Evolutionary conservation across 2,888 invertebrate genomes (phyloP).

Genomic region (Steromphala cineraria): DNA sequence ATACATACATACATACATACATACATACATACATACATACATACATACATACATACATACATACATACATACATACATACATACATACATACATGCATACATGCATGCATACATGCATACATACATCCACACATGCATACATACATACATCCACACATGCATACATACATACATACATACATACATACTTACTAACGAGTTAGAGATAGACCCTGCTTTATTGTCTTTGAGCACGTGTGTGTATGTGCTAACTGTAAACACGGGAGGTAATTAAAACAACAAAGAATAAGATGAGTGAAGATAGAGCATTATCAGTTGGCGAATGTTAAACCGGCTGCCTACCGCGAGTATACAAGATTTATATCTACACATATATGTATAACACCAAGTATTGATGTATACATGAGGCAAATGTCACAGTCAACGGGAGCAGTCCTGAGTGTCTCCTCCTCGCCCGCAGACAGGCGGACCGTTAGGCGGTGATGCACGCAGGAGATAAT

Average conservation of each 20-base stretch:
- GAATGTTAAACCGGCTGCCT: background rate
- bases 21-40: too few relatives aligned
- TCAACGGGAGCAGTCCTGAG: background rate
- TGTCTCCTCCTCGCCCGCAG: background rate
- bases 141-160: too few relatives aligned
- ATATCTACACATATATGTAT: background rate
- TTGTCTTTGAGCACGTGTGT: background rate
- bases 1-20: too few relatives aligned
- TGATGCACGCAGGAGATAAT: too few relatives aligned
- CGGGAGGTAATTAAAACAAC: background rate
- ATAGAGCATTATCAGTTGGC: background rate
- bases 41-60: too few relatives aligned
- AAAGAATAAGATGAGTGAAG: background rate
- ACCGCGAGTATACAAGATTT: background rate
- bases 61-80: too few relatives aligned
- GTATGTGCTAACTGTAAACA: background rate
- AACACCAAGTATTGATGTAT: background rate
- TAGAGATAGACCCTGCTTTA: background rate
- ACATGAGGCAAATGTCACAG: slow-evolving; percentile 13
- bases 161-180: too few relatives aligned
- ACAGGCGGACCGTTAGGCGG: too few relatives aligned
- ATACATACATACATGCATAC: too few relatives aligned
- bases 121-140: too few relatives aligned
- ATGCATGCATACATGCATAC: too few relatives aligned
- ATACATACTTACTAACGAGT: too few relatives aligned